phyloP scores from a whole-genome alignment of 2,797 vertebrate species.

The Coendou prehensilis region DNA sequence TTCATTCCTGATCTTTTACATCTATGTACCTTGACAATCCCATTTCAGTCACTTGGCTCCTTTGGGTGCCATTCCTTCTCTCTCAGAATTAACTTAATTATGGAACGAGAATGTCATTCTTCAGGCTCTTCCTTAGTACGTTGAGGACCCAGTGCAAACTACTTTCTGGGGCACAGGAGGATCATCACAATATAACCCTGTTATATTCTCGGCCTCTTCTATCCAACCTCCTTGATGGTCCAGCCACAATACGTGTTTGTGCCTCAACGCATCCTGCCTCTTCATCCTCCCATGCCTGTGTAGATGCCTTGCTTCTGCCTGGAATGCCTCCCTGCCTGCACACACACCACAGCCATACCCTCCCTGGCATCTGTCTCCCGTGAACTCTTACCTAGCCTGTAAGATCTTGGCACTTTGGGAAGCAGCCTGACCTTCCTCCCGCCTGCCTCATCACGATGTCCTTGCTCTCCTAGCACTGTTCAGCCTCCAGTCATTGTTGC shows the following conservation, averaged over 20 bases:
- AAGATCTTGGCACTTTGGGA: background rate
- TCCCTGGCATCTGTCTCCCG: background rate
- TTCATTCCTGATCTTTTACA: background rate
- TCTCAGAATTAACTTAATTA: background rate
- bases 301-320: background rate
- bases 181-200: background rate
- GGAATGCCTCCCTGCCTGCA: background rate
- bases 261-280: background rate
- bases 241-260: background rate
- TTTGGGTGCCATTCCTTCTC: background rate
- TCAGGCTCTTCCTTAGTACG: background rate
- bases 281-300: background rate
- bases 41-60: background rate
- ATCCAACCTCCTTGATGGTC: background rate
- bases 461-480: background rate
- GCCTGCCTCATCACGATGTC: too few species aligned
- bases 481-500: background rate
- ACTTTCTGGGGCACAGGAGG: background rate
- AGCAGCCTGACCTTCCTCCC: background rate
- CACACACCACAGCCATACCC: background rate
- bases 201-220: background rate
- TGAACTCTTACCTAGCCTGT: background rate
- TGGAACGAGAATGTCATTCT: conserved; percentile 13
- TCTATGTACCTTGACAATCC: background rate
- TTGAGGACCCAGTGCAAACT: background rate